Evolutionary conservation across 2,888 invertebrate species (phyloP), one percentile per base, ranked within the genome.

Genomic region (Endotricha flammealis): DNA sequence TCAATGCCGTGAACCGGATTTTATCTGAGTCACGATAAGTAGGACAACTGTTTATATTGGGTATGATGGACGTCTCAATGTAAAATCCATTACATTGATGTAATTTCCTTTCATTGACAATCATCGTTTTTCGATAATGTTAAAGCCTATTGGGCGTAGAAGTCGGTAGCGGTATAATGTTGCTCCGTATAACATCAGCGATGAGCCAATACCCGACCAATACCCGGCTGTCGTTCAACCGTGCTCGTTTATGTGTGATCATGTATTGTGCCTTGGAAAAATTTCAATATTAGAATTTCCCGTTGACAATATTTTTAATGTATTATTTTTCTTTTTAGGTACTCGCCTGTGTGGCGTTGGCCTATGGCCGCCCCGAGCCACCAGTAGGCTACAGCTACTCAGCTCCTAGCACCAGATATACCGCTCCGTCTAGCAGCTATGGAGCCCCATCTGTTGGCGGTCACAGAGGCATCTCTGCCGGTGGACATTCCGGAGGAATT

Each of bases 371-470:
- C 34, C 87, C 86, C 12, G 87, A 87, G 50, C 81, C 87, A n/a
- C 87, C 87, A 30, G 79, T 82, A 12, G 87, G 87, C 41, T 87
- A 87, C 65, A 79, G 75, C 60, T 87, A 87, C 56, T 77, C 82
- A 1, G 74, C 80, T 14, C 85, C 83, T 9, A 53, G 67, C 44
- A 44, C 62, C 16, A 59, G 62, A 46, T 67, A 69, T 50, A 53
- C 66, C 4, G 63, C 64, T 12, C 68, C 64, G 12, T 74, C 77
- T 13, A 53, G 62, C 31, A 67, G 69, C 50, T 68, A 70, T 46
- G 68, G 71, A 28, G 62, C 64, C 28, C 64, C 71, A 12, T 51
- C 64, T 16, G 37, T 52, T 17, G 69, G 73, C 14, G 69, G 73
- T 4, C 65, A 65, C 40, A 54, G 65, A 20, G 46, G 52, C 2